Evolutionary conservation across 1,140 invertebrate species (phyloP).

Genomic region (Chionoecetes opilio): DNA sequence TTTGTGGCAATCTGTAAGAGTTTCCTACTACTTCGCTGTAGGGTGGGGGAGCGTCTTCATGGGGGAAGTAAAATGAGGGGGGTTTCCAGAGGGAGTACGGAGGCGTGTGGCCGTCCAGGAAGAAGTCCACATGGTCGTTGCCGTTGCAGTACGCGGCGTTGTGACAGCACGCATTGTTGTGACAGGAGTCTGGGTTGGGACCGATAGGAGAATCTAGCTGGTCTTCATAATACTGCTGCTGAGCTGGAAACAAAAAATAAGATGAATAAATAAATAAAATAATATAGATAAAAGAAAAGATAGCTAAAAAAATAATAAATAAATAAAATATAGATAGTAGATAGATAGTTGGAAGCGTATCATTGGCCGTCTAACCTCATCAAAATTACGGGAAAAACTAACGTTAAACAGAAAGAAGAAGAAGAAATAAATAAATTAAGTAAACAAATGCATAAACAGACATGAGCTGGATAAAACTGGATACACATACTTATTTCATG

Average conservation of each 20-base stretch:
- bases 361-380: too few relatives aligned
- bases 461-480: too few relatives aligned
- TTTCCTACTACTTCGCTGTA: conserved; percentile 79
- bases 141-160: conserved; percentile 78
- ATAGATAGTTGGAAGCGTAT: too few relatives aligned
- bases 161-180: conserved; percentile 75
- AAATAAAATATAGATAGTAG: too few relatives aligned
- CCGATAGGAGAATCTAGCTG: conserved; percentile 63
- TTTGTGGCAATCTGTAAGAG: conserved; percentile 55
- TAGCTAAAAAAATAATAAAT: too few relatives aligned
- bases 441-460: too few relatives aligned
- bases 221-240: conserved; percentile 79
- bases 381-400: too few relatives aligned
- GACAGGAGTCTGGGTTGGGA: conserved; percentile 59
- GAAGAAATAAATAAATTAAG: too few relatives aligned
- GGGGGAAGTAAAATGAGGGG: conserved; percentile 73
- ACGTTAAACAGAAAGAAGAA: too few relatives aligned
- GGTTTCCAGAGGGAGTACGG: conserved; percentile 79
- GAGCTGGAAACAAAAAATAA: conserved; percentile 57
- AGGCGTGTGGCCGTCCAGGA: conserved; percentile 75
- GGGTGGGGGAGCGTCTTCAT: conserved; percentile 80
- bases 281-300: too few relatives aligned
- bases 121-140: conserved; percentile 79
- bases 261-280: too few relatives aligned
- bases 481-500: too few relatives aligned